Evolutionary conservation across 2,888 invertebrate genomes (phyloP), one percentile per base, ranked within the genome.

Genomic region (Calliphora vomitoria): DNA sequence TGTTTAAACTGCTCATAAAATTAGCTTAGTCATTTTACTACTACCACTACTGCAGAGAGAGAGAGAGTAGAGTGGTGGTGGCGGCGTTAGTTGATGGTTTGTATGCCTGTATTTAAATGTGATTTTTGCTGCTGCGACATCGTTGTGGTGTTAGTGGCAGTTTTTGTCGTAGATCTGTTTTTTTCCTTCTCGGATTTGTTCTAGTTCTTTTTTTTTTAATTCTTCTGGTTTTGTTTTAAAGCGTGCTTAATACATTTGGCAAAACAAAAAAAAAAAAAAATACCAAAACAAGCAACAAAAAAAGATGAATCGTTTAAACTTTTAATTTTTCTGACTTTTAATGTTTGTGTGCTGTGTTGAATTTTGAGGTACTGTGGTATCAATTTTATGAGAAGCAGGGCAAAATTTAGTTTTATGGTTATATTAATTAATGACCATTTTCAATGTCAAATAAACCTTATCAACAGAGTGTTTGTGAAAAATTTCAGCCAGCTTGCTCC

Each of bases 301-400:
- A 82, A 71, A 80, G 75, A 86, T 86, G 79, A 75, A 83, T 86
- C 86, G 82, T 83, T 86, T 80, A 83, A 86, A 83, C 82, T 83
- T 82, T 86, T 75, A 69, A 79, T 79, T 80, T 83, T 76, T 76
- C 38, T 80, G 60, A 71, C 62, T 55, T 82, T 31, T 68, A 66
- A 18, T 76, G 38, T 50, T 68, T 6, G 71, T 72, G 41, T 64
- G 18, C 20, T 66, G 58, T 66, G 58, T 11, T 60, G 20, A 60
- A 8, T 18, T 11, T 50, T 11, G 60, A 38, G 18, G 62, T 62
- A 80, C 80, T 80, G 71, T 80, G 80, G 60, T 20, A 38, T 11
- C 50, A 1, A 47, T 44, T 50, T 1, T 10, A 13, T 5, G 0
- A 55, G 55, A 20, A 25, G 11, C 4, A 11, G 13, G 1, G n/a